Conservation (phyloP, 2,113 vertebrate genomes). For the Varanus salvator region DNA sequence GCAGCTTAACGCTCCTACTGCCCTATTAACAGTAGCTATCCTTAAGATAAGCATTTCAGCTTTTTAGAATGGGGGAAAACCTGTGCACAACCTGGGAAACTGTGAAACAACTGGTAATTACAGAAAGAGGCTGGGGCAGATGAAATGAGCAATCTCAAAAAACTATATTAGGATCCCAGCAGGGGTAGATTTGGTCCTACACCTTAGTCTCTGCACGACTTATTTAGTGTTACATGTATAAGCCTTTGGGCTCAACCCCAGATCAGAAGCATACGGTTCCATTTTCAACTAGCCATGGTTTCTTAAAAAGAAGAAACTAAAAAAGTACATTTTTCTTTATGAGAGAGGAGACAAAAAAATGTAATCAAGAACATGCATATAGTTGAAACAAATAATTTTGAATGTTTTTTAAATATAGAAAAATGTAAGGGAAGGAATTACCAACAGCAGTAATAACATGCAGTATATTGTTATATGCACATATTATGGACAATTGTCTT, state of each 20-base stretch:
- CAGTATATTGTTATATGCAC: neutral
- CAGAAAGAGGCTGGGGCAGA: no score
- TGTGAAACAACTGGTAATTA: no score
- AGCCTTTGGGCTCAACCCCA: neutral
- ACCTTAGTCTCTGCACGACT: no score
- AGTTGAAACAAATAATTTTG: neutral
- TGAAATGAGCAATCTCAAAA: no score
- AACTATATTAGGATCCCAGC: no score
- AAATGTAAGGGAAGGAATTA: neutral
- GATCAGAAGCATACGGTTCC: neutral
- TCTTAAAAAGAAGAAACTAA: neutral
- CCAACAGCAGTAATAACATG: neutral
- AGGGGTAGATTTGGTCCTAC: no score
- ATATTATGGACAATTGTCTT: neutral
- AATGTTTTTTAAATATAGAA: neutral
- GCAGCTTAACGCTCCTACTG: no score
- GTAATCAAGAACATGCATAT: neutral
- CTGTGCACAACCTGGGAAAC: no score
- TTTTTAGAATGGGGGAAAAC: no score
- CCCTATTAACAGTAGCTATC: no score
- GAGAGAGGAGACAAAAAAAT: neutral
- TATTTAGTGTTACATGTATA: neutral
- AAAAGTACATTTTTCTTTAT: neutral
- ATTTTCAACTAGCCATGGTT: neutral
- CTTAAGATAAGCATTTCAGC: no score